These are phyloP conservation scores for roundworm (Caenorhabditis elegans) DNA, from an alignment of 1,140 invertebrate genomes.

Conservation along the genomic window WBcel235 BX284602.5:6790501-6791000, in stretches of 20 bases:
- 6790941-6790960: neutral
- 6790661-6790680: neutral
- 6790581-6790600: neutral
- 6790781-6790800: neutral
- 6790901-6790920: neutral
- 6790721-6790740: conserved; percentile 29
- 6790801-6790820: conserved; percentile 17
- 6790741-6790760: conserved; percentile 1
- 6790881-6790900: conserved; percentile 1
- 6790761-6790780: neutral
- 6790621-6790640: conserved; percentile 26
- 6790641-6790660: conserved; percentile 23
- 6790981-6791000: neutral
- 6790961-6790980: neutral
- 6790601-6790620: neutral
- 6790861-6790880: neutral
- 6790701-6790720: neutral
- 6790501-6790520: neutral
- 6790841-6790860: neutral
- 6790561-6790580: neutral
- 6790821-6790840: neutral
- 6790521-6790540: conserved; percentile 33
- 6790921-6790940: neutral
- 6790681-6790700: neutral
- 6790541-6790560: no score